phyloP scores from a whole-genome alignment of 2,888 invertebrate genomes.

The Cantharis rufa region DNA sequence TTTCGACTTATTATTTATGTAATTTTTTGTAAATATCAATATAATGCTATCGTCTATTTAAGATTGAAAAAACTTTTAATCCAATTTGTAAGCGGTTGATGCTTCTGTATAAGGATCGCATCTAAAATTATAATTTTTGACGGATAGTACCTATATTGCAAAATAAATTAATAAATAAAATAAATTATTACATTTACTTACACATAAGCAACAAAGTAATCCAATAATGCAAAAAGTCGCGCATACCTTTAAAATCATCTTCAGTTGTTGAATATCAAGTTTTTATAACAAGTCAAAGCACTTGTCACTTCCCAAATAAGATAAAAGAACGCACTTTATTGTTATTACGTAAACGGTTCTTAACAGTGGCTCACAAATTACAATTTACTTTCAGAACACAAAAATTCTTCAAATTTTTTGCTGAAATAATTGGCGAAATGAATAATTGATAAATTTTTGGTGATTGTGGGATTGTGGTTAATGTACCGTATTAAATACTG shows the following conservation, averaged over 20 bases:
- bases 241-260: constrained; percentile 17
- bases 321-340: constrained; percentile 14
- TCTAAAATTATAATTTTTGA: neutral
- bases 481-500: neutral
- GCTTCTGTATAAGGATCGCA: neutral
- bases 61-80: neutral
- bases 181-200: neutral
- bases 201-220: neutral
- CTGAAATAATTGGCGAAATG: neutral
- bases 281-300: constrained; percentile 6
- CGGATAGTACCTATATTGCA: neutral
- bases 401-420: neutral
- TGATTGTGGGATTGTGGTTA: neutral
- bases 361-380: neutral
- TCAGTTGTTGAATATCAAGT: constrained; percentile 11
- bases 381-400: neutral
- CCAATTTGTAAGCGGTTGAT: neutral
- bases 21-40: neutral
- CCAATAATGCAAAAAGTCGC: neutral
- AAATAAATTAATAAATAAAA: neutral
- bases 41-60: neutral
- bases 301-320: constrained; percentile 21
- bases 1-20: too few relatives aligned
- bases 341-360: constrained; percentile 4
- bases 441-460: neutral